A percentile compares a stretch with the other conserved stretches of the same genome.
Conservation (phyloP, 2,113 vertebrate species). For the Trachemys scripta region DNA sequence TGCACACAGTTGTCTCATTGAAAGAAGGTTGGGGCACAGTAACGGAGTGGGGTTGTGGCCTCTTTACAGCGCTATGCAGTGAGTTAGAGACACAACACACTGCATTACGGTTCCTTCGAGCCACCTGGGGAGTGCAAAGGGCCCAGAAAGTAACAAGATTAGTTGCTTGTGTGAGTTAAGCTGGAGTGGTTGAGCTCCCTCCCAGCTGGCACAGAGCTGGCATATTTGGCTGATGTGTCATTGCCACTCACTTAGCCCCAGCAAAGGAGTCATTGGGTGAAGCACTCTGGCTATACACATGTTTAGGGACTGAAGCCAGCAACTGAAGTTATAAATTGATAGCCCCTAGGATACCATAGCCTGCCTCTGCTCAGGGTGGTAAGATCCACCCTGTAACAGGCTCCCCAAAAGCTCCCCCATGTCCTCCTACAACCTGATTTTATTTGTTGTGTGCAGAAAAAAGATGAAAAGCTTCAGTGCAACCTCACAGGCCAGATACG, state of each 20-base stretch:
- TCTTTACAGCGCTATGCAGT: not conserved
- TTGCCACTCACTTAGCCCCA: no score
- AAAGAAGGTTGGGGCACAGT: not conserved
- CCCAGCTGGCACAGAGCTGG: not conserved
- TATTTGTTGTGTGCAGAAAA: not conserved
- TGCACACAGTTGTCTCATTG: fast-evolving
- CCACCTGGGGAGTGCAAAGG: not conserved
- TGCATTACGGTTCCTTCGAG: not conserved
- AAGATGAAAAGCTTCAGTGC: not conserved
- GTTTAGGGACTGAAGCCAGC: not conserved
- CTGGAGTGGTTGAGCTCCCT: not conserved
- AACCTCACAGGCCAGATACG: not conserved
- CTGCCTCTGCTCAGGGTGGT: not conserved
- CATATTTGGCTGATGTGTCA: no score
- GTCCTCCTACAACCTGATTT: not conserved
- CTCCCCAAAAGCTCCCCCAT: not conserved
- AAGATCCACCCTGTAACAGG: not conserved
- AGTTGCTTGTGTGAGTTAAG: not conserved
- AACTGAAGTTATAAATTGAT: not conserved
- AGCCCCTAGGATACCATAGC: not conserved
- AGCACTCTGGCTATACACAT: not conserved
- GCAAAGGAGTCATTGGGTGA: no score
- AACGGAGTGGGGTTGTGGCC: not conserved
- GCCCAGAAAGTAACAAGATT: not conserved
- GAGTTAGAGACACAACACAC: not conserved